Conservation (phyloP, 2,113 vertebrate genomes). For the Nycticebus coucang region DNA sequence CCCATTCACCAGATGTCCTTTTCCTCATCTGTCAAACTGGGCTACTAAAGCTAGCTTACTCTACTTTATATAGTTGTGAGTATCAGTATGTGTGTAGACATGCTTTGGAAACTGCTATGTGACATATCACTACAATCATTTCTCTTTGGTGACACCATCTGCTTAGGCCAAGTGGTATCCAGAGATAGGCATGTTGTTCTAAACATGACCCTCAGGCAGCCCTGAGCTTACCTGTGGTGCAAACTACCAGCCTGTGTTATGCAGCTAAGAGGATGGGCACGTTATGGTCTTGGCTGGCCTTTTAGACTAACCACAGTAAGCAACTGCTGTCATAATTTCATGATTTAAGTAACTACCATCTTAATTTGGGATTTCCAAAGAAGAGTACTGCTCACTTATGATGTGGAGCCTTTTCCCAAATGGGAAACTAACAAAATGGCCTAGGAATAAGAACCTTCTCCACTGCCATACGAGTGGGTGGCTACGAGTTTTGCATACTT, state of each 20-base stretch:
- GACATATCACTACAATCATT: neutral
- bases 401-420: constrained; percentile 12
- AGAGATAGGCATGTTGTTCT: neutral
- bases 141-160: neutral
- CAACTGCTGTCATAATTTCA: constrained; percentile 30
- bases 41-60: neutral
- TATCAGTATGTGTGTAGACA: neutral
- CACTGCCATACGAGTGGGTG: neutral
- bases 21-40: neutral
- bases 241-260: neutral
- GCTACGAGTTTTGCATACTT: neutral
- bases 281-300: neutral
- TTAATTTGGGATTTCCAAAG: constrained; percentile 48
- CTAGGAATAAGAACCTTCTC: neutral
- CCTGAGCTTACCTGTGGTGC: neutral
- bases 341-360: constrained; percentile 67
- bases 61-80: neutral
- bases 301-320: neutral
- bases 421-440: neutral
- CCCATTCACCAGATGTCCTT: neutral
- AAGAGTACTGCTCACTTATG: constrained; percentile 48
- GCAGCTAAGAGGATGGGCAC: neutral
- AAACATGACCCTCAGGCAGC: neutral
- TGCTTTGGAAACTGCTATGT: neutral
- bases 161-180: neutral